Conservation (phyloP, 2,888 invertebrate genomes). For the Matsumyia berberina region DNA sequence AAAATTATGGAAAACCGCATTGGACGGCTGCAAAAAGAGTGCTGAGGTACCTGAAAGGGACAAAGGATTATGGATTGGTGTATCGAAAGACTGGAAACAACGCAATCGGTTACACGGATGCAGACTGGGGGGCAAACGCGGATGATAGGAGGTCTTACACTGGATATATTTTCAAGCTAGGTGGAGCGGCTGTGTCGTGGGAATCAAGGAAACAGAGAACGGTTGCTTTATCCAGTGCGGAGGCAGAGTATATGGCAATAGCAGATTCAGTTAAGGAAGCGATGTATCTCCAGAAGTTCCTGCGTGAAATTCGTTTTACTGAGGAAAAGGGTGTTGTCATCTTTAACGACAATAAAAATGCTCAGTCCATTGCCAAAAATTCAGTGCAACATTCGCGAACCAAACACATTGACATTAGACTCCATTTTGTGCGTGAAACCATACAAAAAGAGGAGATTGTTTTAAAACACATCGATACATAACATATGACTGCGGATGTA, state of each 20-base stretch:
- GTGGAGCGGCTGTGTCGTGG: constrained; percentile 34
- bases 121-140: constrained; percentile 44
- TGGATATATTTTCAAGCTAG: constrained; percentile 32
- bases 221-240: constrained; percentile 18
- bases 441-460: constrained; percentile 1
- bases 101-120: constrained; percentile 41
- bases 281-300: constrained; percentile 31
- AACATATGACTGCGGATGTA: constrained; percentile 40
- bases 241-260: constrained; percentile 33
- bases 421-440: constrained; percentile 36
- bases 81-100: constrained; percentile 43
- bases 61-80: constrained; percentile 28
- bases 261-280: constrained; percentile 38
- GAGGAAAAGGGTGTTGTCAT: constrained; percentile 1
- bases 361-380: constrained; percentile 38
- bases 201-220: constrained; percentile 37
- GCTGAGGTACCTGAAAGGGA: constrained; percentile 29
- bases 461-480: too few species aligned
- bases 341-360: constrained; percentile 34
- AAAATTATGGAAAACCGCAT: constrained; percentile 19
- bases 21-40: constrained; percentile 27
- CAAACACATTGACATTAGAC: constrained; percentile 50
- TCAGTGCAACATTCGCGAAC: constrained; percentile 26
- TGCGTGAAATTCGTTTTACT: constrained; percentile 31
- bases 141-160: constrained; percentile 51